A percentile compares a stretch with the other conserved stretches of the same genome.
phyloP scores from a whole-genome alignment of 2,797 vertebrate genomes.

The Mallotus villosus region DNA sequence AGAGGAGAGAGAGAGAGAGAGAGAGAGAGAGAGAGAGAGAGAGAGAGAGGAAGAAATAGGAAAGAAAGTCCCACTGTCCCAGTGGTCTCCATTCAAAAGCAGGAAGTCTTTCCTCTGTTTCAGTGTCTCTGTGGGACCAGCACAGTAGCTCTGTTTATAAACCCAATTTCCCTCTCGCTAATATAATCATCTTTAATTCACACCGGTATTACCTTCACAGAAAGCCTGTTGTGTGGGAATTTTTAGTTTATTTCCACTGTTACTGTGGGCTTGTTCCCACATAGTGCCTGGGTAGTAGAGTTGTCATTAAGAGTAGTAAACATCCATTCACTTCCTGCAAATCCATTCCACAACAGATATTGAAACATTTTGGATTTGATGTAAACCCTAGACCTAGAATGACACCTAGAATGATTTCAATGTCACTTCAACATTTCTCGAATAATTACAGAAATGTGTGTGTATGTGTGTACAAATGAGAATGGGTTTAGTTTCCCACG shows the following conservation, averaged over 20 bases:
- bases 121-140: slow-evolving; percentile 65
- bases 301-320: slow-evolving; percentile 51
- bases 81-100: slow-evolving; percentile 49
- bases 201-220: slow-evolving; percentile 67
- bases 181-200: slow-evolving; percentile 78
- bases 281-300: slow-evolving; percentile 17
- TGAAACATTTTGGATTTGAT: not conserved
- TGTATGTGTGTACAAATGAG: too few species aligned
- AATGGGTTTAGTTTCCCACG: too few species aligned
- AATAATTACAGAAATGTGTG: too few species aligned
- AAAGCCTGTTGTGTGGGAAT: slow-evolving; percentile 64
- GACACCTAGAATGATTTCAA: not conserved
- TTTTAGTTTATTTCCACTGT: slow-evolving; percentile 61
- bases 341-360: not conserved
- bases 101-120: slow-evolving; percentile 67
- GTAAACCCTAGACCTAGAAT: too few species aligned
- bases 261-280: not conserved
- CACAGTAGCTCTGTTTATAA: slow-evolving; percentile 66
- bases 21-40: slow-evolving; percentile 21
- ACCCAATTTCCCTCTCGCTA: slow-evolving; percentile 48
- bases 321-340: slow-evolving; percentile 10
- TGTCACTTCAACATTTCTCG: not conserved
- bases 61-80: slow-evolving; percentile 36
- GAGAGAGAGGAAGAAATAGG: slow-evolving; percentile 26
- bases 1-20: slow-evolving; percentile 18